Base-by-base conservation (phyloP, 2,888 invertebrate genomes). In the Troglohyphantes excavatus region DNA sequence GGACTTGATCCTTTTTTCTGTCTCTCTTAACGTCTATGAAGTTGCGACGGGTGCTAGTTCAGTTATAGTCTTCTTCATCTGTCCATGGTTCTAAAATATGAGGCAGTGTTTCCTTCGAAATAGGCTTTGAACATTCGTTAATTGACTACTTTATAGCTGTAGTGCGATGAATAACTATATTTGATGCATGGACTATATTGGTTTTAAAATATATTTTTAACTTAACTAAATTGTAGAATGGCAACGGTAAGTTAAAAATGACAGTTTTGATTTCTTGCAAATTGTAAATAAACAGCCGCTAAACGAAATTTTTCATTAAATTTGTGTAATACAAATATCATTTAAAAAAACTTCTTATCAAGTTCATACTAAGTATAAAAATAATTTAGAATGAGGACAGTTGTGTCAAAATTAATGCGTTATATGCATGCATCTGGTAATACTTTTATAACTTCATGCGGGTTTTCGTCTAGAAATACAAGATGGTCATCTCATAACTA, bases 361-460 rank as follows among this genome's bases (percentile, higher is more conserved):
- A 33, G 3, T 39, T 23, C 9, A 13, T 39, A 3, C 19, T 1
- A 61, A 13, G n/a, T n/a, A n/a, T n/a, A n/a, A n/a, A n/a, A n/a
- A n/a, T n/a, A n/a, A n/a, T n/a, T 33, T 2, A 63, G 9, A n/a
- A 68, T 81, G 67, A 68, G 53, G 9, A 68, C 79, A 27, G 13
- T 53, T 5, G 2, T 81, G 7, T 68, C 79, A 13, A 81, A 46
- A 27, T 13, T 29, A 11, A 17, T 67, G 29, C 29, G 6, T 27
- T 27, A 33, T 46, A n/a, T 43, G 13, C 46, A 81, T 11, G 29
- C 27, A 29, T 11, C 53, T 43, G n/a, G 5, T 67, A 2, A 21
- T 21, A 3, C 73, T 26, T 27, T 43, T 26, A 9, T 46, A 29
- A 46, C 21, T 68, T 27, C 87, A 72, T 72, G 87, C 26, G 72